A percentile compares a stretch with the other conserved stretches of the same genome.
Evolutionary conservation across 2,797 vertebrate genomes (phyloP).

Genomic region (Heliangelus exortis): DNA sequence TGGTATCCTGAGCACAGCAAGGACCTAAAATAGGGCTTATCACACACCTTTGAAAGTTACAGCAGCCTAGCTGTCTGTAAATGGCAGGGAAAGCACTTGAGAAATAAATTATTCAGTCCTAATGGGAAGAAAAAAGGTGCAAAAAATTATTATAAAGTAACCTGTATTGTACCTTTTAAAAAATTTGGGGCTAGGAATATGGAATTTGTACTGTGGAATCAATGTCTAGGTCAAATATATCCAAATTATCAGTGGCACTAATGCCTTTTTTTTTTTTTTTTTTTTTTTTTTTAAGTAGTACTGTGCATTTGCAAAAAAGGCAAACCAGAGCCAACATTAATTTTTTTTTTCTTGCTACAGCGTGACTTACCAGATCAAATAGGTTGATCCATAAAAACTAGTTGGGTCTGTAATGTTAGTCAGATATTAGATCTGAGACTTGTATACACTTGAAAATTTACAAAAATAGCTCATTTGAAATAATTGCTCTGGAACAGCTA

Average conservation of each 20-base stretch:
- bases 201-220: not conserved
- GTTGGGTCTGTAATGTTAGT: not conserved
- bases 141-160: not conserved
- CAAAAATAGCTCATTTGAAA: conserved; percentile 64
- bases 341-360: not conserved
- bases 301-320: not conserved
- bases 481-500: conserved; percentile 62
- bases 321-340: not conserved
- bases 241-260: not conserved
- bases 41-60: not conserved
- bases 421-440: conserved; percentile 57
- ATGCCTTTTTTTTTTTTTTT: not conserved
- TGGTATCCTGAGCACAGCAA: not conserved
- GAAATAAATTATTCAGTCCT: conserved; percentile 36
- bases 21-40: not conserved
- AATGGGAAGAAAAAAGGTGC: not conserved
- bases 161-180: not conserved
- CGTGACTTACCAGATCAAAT: not conserved
- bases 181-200: not conserved
- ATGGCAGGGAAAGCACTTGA: not conserved
- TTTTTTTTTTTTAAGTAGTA: not conserved
- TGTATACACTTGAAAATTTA: conserved; percentile 65
- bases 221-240: not conserved
- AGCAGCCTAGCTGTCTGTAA: not conserved
- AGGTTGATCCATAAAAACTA: conserved; percentile 37